Percentiles rank a stretch among this genome's conserved stretches.
Evolutionary conservation across 2,888 invertebrate species (phyloP).

Genomic region (Drosophila fungiperda): DNA sequence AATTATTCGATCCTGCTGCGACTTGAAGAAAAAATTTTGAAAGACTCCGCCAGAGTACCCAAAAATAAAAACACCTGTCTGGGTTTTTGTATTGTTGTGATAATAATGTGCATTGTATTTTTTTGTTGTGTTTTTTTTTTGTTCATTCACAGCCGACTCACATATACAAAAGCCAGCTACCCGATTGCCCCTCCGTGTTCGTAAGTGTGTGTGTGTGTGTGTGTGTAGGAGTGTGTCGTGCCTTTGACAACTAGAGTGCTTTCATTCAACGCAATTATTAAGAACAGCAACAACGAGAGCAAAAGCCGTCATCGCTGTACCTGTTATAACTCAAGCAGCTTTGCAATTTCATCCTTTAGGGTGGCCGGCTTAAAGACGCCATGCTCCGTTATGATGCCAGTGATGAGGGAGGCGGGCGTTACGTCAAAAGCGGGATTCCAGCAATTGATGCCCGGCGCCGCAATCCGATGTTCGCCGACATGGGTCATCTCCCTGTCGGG

Average conservation of each 20-base stretch:
- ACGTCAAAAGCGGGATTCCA: constrained; percentile 99
- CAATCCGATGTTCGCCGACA: constrained; percentile 93
- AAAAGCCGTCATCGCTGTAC: constrained; percentile 16
- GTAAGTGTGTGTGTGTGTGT: constrained; percentile 14
- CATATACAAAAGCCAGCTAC: constrained; percentile 42
- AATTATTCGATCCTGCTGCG: background rate
- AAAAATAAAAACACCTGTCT: constrained; percentile 29
- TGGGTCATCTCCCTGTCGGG: constrained; percentile 96
- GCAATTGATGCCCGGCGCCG: constrained; percentile 94
- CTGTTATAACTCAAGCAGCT: constrained; percentile 69
- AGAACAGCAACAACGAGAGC: constrained; percentile 22
- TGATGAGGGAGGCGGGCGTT: constrained; percentile 96
- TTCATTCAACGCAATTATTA: constrained; percentile 54
- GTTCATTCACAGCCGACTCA: constrained; percentile 41
- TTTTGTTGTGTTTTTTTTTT: background rate
- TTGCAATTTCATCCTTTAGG: constrained; percentile 80
- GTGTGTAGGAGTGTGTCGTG: constrained; percentile 28
- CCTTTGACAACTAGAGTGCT: constrained; percentile 63
- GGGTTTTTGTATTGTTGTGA: constrained; percentile 26
- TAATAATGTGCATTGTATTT: constrained; percentile 57
- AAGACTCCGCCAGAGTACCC: background rate
- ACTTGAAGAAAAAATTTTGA: constrained; percentile 5
- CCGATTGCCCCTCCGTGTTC: constrained; percentile 10
- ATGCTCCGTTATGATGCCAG: constrained; percentile 96
- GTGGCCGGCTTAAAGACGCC: constrained; percentile 91